Base-by-base conservation (phyloP, 2,797 vertebrate species). In the Potorous gilbertii region DNA sequence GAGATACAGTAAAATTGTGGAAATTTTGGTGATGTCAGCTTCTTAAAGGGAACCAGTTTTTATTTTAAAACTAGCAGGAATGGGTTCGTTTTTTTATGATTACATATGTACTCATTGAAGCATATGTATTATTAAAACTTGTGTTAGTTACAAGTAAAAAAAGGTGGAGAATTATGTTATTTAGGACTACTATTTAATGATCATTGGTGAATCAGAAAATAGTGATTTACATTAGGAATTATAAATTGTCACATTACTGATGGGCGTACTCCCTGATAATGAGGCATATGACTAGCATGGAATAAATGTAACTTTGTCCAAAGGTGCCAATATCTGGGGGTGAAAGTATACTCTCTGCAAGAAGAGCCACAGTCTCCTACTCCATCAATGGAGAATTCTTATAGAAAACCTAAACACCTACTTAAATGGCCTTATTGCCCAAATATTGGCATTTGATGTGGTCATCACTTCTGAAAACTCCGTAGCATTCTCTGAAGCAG, bases 161-260 rank as follows among this genome's bases (percentile, higher is more conserved):
- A 94, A 92, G 34, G 62, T 96, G 40, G 52, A 96, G 91, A 95
- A 90, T 92, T 74, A 31, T 91, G 31, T 93, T 95, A 55, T 91
- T 96, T 66, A 93, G 55, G 92, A 40, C 91, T 95, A 56, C 92
- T 95, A 96, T 21, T 93, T 93, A 54, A 87, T 95, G 56, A 91
- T 93, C 34, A 91, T 96, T 95, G 50, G 31, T 66, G 94, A 90
- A 91, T 91, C 90, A 95, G 90, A 94, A 94, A 95, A 66, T 56
- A 92, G 50, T 55, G 62, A 12, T 92, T 91, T 87, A 94, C 92
- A 62, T 95, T 59, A 93, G 40, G 14, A 52, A 50, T 90, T 91
- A 2, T 93, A 91, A 90, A 94, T 59, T 81, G 28, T 59, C 46
- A 55, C 52, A 9, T 46, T 87, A 50, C 24, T 28, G 10, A 46